Percentiles rank a stretch among this genome's conserved stretches.
Evolutionary conservation across 1,140 invertebrate species (phyloP).

Genomic region (Musca vetustissima): DNA sequence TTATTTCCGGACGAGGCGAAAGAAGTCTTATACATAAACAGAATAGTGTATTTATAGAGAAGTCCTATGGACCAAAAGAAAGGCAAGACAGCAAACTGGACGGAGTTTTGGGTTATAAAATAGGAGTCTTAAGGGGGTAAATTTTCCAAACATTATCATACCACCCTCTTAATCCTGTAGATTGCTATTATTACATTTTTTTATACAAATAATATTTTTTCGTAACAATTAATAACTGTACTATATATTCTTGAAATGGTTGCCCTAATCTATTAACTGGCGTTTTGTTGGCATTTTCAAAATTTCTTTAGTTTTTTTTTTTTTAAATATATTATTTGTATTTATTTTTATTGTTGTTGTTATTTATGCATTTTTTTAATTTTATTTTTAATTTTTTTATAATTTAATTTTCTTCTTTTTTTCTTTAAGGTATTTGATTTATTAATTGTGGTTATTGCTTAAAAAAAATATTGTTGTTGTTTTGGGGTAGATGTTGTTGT

Average conservation of each 20-base stretch:
- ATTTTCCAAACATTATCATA: no score
- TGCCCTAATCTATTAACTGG: background rate
- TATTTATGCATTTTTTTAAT: constrained; percentile 20
- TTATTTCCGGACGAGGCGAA: no score
- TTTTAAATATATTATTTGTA: constrained; percentile 25
- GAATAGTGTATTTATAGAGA: no score
- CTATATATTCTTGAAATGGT: no score
- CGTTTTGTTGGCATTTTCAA: constrained; percentile 12
- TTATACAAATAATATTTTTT: constrained; percentile 1
- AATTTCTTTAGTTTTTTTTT: constrained; percentile 25
- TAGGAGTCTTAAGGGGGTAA: no score
- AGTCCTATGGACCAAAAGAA: no score
- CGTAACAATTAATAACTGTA: no score
- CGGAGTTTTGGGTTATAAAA: no score
- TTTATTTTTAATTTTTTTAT: constrained; percentile 9
- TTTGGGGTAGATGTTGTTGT: background rate
- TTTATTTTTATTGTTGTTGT: constrained; percentile 16
- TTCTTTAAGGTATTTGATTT: constrained; percentile 50
- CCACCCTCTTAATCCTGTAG: no score
- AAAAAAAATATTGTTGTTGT: no score
- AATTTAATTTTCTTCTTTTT: constrained; percentile 22
- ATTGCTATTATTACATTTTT: background rate
- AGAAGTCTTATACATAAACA: no score
- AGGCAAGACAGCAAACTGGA: no score
- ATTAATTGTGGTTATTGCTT: constrained; percentile 24